Evolutionary conservation across 1,140 invertebrate genomes (phyloP).

Genomic region (Eupristina koningsbergeri): DNA sequence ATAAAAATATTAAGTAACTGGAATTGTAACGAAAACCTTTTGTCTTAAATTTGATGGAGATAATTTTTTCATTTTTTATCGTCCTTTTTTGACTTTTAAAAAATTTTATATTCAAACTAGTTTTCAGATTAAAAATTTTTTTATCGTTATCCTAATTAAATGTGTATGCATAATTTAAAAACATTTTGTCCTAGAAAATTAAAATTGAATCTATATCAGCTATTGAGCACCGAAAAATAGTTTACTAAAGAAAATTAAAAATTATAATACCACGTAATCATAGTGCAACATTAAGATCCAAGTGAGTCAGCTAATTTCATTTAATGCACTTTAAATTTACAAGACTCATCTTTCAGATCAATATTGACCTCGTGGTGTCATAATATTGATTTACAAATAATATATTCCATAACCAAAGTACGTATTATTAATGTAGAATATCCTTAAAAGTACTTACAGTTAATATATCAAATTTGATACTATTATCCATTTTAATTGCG

Average conservation of each 20-base stretch:
- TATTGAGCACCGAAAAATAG: not conserved
- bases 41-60: not conserved
- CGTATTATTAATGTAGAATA: not conserved
- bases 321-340: not conserved
- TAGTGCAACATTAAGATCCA: not conserved
- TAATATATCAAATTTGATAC: too few species aligned
- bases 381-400: not conserved
- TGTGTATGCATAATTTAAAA: not conserved
- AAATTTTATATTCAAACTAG: not conserved
- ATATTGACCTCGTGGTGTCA: not conserved
- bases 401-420: too few species aligned
- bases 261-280: not conserved
- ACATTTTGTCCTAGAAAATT: not conserved
- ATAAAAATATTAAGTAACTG: constrained; percentile 8
- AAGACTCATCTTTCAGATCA: too few species aligned
- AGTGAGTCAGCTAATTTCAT: not conserved
- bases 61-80: not conserved
- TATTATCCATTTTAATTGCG: too few species aligned
- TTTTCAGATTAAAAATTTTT: not conserved
- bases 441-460: not conserved
- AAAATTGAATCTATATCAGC: not conserved
- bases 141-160: not conserved
- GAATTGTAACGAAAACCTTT: not conserved
- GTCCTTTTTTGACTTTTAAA: not conserved
- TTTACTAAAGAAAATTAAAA: not conserved